phyloP scores from a whole-genome alignment of 1,140 invertebrate species.

The Halesus radiatus region DNA sequence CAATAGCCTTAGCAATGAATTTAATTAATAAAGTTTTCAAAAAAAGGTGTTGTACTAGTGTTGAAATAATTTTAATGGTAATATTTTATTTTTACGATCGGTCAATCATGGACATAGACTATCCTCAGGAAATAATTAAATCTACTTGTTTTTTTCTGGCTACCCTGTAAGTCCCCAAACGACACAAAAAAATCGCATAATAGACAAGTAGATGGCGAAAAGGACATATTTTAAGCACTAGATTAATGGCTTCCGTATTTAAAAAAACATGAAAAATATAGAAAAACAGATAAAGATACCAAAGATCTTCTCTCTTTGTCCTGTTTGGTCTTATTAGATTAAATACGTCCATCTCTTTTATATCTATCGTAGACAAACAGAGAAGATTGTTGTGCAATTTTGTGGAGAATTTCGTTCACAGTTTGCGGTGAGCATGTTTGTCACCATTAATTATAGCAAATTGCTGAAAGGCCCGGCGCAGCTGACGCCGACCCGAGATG shows the following conservation, averaged over 20 bases:
- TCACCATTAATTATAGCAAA: constrained; percentile 43
- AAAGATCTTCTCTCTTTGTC: background rate
- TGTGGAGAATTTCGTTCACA: constrained; percentile 37
- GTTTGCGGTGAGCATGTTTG: constrained; percentile 35
- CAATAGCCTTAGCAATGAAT: too few species aligned
- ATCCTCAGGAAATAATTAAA: background rate
- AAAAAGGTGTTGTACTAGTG: too few species aligned
- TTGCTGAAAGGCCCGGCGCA: background rate
- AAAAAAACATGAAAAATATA: background rate
- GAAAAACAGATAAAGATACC: background rate
- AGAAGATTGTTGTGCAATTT: constrained; percentile 15
- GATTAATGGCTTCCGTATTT: constrained; percentile 51
- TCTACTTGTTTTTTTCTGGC: background rate
- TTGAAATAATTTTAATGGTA: background rate
- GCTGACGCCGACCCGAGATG: constrained; percentile 22
- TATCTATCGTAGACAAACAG: background rate
- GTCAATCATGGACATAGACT: background rate
- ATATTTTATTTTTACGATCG: background rate
- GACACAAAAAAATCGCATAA: constrained; percentile 22
- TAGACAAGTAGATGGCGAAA: background rate
- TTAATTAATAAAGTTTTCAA: too few species aligned
- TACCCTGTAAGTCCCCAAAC: background rate
- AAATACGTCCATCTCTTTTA: background rate
- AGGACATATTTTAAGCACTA: constrained; percentile 26
- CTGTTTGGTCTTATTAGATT: background rate